A percentile compares a stretch with the other conserved stretches of the same genome.
Evolutionary conservation across 2,888 invertebrate species (phyloP).

Genomic region (Psococerastis gibbosa): DNA sequence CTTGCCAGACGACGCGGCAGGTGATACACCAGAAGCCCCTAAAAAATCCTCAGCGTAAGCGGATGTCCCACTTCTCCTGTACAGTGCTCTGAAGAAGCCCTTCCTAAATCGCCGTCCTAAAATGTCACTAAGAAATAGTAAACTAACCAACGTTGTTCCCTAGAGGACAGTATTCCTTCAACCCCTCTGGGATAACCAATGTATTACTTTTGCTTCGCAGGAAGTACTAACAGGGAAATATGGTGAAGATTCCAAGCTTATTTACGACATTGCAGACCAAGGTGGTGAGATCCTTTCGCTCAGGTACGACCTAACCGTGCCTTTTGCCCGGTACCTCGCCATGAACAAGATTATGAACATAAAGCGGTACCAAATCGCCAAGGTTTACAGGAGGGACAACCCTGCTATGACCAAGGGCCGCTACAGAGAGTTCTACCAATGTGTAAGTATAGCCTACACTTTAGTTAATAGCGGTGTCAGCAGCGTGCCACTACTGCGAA

Average conservation of each 20-base stretch:
- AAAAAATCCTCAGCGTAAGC: too few species aligned
- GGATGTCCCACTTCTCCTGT: too few species aligned
- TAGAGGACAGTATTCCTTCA: not conserved
- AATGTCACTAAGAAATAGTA: too few species aligned
- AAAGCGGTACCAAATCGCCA: constrained; percentile 96
- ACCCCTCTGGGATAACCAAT: not conserved
- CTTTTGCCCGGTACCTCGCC: constrained; percentile 91
- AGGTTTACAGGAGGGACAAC: constrained; percentile 94
- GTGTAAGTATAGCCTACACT: constrained; percentile 45
- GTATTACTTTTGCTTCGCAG: constrained; percentile 29
- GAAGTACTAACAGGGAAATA: constrained; percentile 97
- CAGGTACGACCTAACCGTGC: constrained; percentile 95
- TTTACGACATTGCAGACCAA: constrained; percentile 96
- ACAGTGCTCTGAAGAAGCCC: too few species aligned
- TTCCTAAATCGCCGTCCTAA: too few species aligned
- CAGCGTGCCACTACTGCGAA: too few species aligned
- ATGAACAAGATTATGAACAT: constrained; percentile 90
- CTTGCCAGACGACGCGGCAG: too few species aligned
- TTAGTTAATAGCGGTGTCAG: too few species aligned
- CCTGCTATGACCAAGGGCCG: constrained; percentile 91
- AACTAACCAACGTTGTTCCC: too few species aligned
- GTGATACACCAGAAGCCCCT: too few species aligned
- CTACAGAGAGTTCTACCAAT: constrained; percentile 97
- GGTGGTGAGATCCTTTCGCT: constrained; percentile 93
- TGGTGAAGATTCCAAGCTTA: constrained; percentile 97